Percentiles rank a stretch among this genome's conserved stretches.
These are phyloP conservation scores for Tachycineta bicolor DNA, from an alignment of 2,113 vertebrate species.

Conservation along the genomic window DNA sequence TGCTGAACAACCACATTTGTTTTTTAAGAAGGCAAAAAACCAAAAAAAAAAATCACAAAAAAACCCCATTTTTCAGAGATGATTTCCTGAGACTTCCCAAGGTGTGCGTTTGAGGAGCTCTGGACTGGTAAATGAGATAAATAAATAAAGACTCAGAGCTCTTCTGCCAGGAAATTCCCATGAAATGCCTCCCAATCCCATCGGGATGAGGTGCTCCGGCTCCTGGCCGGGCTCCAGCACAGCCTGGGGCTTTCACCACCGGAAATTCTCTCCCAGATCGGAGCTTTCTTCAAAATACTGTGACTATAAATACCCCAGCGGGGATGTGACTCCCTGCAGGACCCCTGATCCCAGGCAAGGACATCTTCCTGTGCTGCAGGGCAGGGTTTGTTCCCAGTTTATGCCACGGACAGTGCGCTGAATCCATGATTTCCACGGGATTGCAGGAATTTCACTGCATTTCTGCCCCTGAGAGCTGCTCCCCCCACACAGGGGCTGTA, in stretches of 20 bases:
- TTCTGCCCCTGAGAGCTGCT: not conserved
- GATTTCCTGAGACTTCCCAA: not conserved
- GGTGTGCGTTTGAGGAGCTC: too few relatives aligned
- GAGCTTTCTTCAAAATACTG: not conserved
- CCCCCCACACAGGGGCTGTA: fast-evolving
- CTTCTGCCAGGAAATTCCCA: not conserved
- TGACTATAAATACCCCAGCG: not conserved
- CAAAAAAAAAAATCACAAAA: not conserved
- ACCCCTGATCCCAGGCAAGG: not conserved
- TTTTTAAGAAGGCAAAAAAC: not conserved
- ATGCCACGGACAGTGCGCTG: fast-evolving
- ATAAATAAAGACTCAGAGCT: not conserved
- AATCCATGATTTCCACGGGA: not conserved
- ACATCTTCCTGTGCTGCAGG: not conserved
- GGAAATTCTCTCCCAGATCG: not conserved
- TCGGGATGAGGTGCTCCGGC: not conserved
- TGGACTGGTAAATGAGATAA: too few relatives aligned
- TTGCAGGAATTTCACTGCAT: not conserved
- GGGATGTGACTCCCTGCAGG: not conserved
- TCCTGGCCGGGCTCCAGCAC: not conserved
- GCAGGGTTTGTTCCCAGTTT: fast-evolving
- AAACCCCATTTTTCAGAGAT: not conserved
- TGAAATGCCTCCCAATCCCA: not conserved
- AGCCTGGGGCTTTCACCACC: not conserved
- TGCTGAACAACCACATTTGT: not conserved